Evolutionary conservation across 2,888 invertebrate species (phyloP).

Genomic region (Xanthia togata): DNA sequence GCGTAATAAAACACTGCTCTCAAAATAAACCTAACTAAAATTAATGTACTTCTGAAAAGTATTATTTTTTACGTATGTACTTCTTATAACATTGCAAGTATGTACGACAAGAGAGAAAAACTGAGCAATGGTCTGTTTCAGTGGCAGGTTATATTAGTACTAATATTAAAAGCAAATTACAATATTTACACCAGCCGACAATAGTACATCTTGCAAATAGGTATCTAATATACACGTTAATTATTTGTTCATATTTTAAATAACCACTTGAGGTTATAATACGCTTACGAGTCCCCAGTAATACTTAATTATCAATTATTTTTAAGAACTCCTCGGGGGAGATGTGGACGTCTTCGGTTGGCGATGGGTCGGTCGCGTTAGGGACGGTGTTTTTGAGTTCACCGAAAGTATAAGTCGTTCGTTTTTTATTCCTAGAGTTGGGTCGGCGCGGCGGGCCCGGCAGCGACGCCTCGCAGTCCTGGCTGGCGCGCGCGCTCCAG

Average conservation of each 20-base stretch:
- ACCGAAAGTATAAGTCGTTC: conserved; percentile 85
- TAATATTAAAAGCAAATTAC: conserved; percentile 88
- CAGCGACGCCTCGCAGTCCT: conserved; percentile 78
- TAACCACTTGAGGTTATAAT: conserved; percentile 66
- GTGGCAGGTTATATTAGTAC: conserved; percentile 84
- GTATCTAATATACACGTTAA: conserved; percentile 83
- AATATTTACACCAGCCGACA: conserved; percentile 88
- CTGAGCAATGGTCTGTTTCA: conserved; percentile 89
- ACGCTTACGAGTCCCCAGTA: conserved; percentile 65
- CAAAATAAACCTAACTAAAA: conserved; percentile 30
- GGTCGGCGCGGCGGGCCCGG: conserved; percentile 60
- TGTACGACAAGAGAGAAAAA: conserved; percentile 60
- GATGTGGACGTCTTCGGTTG: conserved; percentile 77
- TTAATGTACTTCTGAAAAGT: conserved; percentile 45
- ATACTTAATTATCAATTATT: conserved; percentile 82
- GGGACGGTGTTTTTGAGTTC: conserved; percentile 87
- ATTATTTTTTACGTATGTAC: conserved; percentile 44
- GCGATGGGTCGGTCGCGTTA: conserved; percentile 75
- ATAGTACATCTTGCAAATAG: conserved; percentile 76
- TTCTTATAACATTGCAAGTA: conserved; percentile 23
- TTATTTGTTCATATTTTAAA: conserved; percentile 76
- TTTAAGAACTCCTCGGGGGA: conserved; percentile 85
- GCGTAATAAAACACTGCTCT: conserved; percentile 34
- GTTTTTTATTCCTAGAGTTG: conserved; percentile 67
- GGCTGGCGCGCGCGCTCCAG: conserved; percentile 81